A percentile compares a stretch with the other conserved stretches of the same genome.
Evolutionary conservation across 2,797 vertebrate genomes (phyloP).

Genomic region (Dicrostonyx torquatus): DNA sequence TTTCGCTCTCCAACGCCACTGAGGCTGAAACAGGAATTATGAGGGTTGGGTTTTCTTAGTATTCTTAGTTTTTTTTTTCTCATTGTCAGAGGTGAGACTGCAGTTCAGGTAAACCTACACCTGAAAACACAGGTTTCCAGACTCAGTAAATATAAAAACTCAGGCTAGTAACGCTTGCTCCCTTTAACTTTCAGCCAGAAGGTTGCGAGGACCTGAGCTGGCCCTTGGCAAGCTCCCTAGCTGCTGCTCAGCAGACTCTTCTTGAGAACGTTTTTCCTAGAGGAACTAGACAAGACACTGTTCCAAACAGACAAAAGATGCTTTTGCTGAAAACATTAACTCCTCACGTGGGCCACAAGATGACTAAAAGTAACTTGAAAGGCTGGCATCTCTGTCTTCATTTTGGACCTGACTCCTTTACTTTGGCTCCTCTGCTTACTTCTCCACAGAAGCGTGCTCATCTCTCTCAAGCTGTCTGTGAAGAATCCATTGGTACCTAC

Average conservation of each 20-base stretch:
- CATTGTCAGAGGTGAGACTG: neutral
- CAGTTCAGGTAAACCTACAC: neutral
- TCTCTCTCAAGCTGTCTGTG: neutral
- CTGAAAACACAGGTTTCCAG: neutral
- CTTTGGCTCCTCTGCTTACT: neutral
- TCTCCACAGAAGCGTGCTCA: neutral
- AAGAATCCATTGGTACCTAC: neutral
- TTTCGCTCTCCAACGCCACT: neutral
- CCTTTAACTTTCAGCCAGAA: neutral
- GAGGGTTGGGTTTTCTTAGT: neutral
- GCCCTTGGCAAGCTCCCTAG: neutral
- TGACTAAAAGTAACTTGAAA: neutral
- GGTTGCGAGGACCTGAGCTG: neutral
- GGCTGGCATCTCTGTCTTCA: neutral
- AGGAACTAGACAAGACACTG: neutral
- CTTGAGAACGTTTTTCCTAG: neutral
- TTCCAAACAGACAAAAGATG: neutral
- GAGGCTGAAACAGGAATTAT: neutral
- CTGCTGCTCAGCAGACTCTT: too few species aligned
- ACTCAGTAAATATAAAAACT: neutral
- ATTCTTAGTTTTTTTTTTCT: neutral
- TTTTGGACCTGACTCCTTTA: neutral
- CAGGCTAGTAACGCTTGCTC: neutral
- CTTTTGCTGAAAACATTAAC: neutral
- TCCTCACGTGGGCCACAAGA: neutral